Conservation (phyloP, 2,113 vertebrate species). For the Pelecanoides urinatrix region DNA sequence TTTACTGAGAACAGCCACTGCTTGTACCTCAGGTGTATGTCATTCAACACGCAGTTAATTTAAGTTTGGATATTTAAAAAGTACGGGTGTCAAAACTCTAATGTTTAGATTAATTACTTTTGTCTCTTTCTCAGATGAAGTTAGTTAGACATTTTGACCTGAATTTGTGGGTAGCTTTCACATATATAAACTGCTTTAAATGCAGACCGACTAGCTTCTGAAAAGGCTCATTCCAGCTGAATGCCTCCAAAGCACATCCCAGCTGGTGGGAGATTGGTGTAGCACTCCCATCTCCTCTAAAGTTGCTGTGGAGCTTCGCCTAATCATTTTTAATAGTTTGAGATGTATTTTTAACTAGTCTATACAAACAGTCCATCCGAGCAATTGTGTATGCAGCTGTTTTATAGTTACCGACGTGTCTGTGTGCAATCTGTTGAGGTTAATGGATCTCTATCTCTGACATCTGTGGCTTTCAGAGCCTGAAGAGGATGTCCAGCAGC, state of each 20-base stretch:
- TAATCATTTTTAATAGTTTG: not conserved
- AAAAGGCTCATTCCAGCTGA: not conserved
- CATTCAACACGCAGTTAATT: not conserved
- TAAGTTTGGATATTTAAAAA: not conserved
- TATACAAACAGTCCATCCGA: not conserved
- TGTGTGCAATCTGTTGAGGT: not conserved
- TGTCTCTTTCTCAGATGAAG: not conserved
- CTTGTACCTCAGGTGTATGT: no score
- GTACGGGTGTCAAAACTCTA: not conserved
- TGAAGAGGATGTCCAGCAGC: not conserved
- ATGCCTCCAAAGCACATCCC: not conserved
- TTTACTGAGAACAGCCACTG: rapidly evolving
- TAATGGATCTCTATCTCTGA: not conserved
- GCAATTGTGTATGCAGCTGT: not conserved
- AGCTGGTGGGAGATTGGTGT: not conserved
- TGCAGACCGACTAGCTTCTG: not conserved
- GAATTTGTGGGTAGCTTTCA: not conserved
- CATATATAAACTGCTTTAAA: not conserved
- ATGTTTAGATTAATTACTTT: not conserved
- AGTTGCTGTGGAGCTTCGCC: not conserved
- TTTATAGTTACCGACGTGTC: not conserved
- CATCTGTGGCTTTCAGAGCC: not conserved
- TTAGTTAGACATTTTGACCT: not conserved
- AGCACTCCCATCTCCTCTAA: not conserved
- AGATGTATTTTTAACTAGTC: not conserved